phyloP scores from a whole-genome alignment of 1,140 invertebrate genomes.

The Drosophila hydei region DNA sequence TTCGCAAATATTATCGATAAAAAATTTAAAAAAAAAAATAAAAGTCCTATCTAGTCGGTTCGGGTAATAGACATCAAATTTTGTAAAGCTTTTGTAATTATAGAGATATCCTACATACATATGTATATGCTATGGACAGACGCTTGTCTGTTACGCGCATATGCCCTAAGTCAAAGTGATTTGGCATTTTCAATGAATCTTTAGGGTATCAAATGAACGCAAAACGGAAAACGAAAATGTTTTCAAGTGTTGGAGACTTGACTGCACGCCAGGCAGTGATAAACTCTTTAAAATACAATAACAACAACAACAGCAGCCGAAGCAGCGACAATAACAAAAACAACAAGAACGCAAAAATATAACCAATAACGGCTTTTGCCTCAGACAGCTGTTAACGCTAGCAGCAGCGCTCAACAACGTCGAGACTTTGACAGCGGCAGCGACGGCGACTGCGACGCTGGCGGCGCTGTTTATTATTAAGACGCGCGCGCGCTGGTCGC shows the following conservation, averaged over 20 bases:
- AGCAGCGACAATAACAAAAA: background rate
- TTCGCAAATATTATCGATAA: no score
- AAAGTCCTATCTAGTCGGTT: no score
- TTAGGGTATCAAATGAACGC: background rate
- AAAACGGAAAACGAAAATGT: slow-evolving; percentile 11
- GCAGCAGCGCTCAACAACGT: background rate
- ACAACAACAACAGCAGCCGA: slow-evolving; percentile 7
- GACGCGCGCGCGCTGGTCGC: slow-evolving; percentile 67
- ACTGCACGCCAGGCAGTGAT: slow-evolving; percentile 28
- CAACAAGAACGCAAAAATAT: background rate
- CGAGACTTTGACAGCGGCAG: background rate
- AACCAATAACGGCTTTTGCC: background rate
- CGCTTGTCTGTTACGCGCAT: no score
- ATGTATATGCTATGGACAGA: no score
- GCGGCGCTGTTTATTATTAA: slow-evolving; percentile 74
- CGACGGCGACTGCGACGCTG: slow-evolving; percentile 21
- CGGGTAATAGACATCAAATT: no score
- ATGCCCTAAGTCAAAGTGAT: no score
- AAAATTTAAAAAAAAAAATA: no score
- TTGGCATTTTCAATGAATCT: background rate
- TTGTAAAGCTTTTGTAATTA: no score
- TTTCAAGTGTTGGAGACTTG: slow-evolving; percentile 18
- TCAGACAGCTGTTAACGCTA: background rate
- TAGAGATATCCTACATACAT: no score
- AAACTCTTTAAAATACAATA: slow-evolving; percentile 23